Conservation (phyloP, 2,113 vertebrate species). For the Corapipo altera region DNA sequence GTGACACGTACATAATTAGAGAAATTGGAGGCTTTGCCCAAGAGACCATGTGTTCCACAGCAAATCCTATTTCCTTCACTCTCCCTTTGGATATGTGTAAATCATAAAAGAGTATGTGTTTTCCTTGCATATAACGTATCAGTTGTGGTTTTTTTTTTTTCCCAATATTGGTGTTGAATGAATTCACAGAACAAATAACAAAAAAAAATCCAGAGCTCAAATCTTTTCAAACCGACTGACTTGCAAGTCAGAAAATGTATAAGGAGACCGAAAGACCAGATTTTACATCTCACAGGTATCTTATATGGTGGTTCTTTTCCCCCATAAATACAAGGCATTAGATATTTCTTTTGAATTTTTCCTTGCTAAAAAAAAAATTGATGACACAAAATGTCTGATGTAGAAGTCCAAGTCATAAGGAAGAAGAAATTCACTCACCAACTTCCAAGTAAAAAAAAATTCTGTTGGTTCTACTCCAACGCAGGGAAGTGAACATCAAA, state of each 20-base stretch:
- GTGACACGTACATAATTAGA: neutral
- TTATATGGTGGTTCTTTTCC: neutral
- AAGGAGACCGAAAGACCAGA: neutral
- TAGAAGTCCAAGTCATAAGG: neutral
- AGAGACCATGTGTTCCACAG: slow-evolving; percentile 1
- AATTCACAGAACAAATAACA: neutral
- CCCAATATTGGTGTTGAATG: neutral
- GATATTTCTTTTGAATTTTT: neutral
- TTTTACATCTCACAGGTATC: neutral
- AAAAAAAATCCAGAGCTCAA: neutral
- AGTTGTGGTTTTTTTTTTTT: neutral
- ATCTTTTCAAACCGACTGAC: neutral
- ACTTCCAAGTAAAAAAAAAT: neutral
- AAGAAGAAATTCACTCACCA: neutral
- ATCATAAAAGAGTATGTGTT: neutral
- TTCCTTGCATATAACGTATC: neutral
- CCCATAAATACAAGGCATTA: neutral
- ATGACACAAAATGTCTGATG: neutral
- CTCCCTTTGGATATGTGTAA: neutral
- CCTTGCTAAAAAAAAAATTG: neutral
- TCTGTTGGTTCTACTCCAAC: neutral
- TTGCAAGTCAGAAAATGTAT: neutral
- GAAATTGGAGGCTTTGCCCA: slow-evolving; percentile 34
- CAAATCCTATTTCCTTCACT: slow-evolving; percentile 15
- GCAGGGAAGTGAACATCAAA: neutral